Evolutionary conservation across 1,140 invertebrate genomes (phyloP).

Genomic region (Drosophila eugracilis): DNA sequence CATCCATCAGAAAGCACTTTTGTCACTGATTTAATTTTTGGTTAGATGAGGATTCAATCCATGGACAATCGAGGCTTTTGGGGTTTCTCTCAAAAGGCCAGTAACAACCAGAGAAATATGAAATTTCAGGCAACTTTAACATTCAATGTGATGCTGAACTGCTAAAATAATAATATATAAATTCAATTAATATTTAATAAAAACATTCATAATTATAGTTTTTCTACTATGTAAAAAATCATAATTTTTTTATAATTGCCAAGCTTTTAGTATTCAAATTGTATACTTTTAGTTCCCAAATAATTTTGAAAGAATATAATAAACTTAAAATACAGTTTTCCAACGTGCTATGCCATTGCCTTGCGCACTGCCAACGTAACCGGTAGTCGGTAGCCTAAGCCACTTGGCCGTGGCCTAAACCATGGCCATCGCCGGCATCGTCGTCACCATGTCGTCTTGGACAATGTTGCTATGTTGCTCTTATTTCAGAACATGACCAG

Average conservation of each 20-base stretch:
- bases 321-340: conserved; percentile 11
- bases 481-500: conserved; percentile 78
- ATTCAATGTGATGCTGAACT: conserved; percentile 25
- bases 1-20: conserved; percentile 23
- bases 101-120: conserved; percentile 57
- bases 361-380: conserved; percentile 43
- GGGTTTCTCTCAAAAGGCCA: conserved; percentile 65
- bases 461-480: conserved; percentile 78
- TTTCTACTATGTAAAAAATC: not conserved
- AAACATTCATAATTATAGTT: not conserved
- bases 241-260: conserved; percentile 12
- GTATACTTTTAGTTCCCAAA: not conserved
- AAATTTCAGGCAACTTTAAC: conserved; percentile 62
- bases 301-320: not conserved
- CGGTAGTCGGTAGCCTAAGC: conserved; percentile 39
- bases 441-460: conserved; percentile 75
- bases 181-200: not conserved
- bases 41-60: not conserved
- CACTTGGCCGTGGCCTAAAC: conserved; percentile 34
- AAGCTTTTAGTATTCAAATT: not conserved
- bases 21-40: conserved; percentile 30
- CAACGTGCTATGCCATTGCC: conserved; percentile 34
- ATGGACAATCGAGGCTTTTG: conserved; percentile 10
- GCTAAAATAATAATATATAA: not conserved
- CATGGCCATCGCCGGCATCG: conserved; percentile 28